Conservation (phyloP, 1,140 invertebrate species). For the Solenopsis fugax region DNA sequence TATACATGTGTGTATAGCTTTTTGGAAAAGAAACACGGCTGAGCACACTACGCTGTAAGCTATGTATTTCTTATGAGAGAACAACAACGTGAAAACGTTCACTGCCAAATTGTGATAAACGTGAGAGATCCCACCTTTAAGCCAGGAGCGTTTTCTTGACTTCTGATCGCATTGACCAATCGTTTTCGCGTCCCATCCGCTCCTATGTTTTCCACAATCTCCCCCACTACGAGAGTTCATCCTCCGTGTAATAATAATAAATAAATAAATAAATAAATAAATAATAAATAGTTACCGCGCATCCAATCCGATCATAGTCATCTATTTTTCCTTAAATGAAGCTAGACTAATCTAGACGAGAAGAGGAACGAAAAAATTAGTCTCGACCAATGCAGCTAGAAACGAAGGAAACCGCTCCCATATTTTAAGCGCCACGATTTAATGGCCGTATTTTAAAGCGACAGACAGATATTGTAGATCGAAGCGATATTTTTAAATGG, state of each 20-base stretch:
- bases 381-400: constrained; percentile 78
- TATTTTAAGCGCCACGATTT: constrained; percentile 77
- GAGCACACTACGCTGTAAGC: constrained; percentile 66
- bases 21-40: constrained; percentile 33
- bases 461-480: constrained; percentile 65
- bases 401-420: constrained; percentile 76
- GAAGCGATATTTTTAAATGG: constrained; percentile 80
- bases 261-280: constrained; percentile 42
- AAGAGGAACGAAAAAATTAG: constrained; percentile 59
- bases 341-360: constrained; percentile 58
- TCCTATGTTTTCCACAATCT: not conserved
- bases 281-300: constrained; percentile 74
- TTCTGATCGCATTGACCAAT: constrained; percentile 78
- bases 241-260: constrained; percentile 29
- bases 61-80: constrained; percentile 72
- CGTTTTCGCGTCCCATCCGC: constrained; percentile 59
- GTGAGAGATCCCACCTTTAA: constrained; percentile 78
- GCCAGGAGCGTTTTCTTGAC: constrained; percentile 78
- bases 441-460: constrained; percentile 68
- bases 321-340: constrained; percentile 72
- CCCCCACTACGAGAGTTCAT: not conserved
- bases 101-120: constrained; percentile 86
- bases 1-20: constrained; percentile 20
- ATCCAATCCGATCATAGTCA: constrained; percentile 74
- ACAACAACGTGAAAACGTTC: constrained; percentile 79